Percentiles rank a stretch among this genome's conserved stretches.
Evolutionary conservation across 2,113 vertebrate species (phyloP).

Genomic region (Cygnus atratus): DNA sequence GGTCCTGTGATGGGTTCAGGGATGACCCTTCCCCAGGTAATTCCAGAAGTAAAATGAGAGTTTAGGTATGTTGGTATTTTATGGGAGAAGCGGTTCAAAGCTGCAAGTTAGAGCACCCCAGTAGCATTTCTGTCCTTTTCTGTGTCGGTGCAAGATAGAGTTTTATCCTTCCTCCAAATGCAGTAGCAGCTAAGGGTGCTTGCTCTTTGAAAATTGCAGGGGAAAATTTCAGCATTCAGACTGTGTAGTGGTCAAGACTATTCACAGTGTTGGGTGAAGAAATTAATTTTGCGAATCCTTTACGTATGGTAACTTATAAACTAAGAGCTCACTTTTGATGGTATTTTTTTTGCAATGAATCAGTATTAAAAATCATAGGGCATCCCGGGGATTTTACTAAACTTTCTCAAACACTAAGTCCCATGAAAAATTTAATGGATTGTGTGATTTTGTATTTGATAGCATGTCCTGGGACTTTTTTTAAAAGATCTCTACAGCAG

Average conservation of each 20-base stretch:
- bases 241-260: background rate
- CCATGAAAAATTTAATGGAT: background rate
- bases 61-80: background rate
- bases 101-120: background rate
- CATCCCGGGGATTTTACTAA: background rate
- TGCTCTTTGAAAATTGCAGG: background rate
- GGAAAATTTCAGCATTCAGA: background rate
- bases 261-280: background rate
- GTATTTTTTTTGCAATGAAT: background rate
- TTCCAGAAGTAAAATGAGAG: background rate
- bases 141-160: background rate
- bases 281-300: background rate
- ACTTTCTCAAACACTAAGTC: background rate
- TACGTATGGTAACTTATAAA: background rate
- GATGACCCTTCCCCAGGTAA: background rate
- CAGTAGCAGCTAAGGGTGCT: background rate
- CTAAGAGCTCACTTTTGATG: background rate
- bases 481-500: background rate
- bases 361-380: background rate
- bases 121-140: background rate
- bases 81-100: background rate
- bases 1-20: background rate
- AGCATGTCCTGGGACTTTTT: background rate
- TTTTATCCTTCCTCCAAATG: background rate
- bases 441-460: constrained; percentile 1